A percentile compares a stretch with the other conserved stretches of the same genome.
Conservation (phyloP, 2,888 invertebrate species). For the Hipparchia semele region DNA sequence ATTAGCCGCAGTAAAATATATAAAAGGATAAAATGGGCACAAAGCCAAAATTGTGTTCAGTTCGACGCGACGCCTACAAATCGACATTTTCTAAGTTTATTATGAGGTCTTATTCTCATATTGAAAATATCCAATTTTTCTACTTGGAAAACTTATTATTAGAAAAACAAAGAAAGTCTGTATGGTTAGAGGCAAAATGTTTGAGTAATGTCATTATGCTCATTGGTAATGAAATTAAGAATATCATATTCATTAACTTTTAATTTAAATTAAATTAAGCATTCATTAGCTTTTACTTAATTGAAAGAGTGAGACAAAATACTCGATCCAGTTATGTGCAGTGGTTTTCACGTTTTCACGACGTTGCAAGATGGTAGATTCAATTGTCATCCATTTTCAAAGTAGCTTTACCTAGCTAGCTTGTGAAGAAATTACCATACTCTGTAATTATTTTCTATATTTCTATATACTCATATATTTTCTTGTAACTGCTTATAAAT, state of each 20-base stretch:
- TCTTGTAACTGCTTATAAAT: too few relatives aligned
- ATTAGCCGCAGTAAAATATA: slow-evolving; percentile 22
- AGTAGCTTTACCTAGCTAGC: too few relatives aligned
- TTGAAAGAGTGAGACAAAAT: too few relatives aligned
- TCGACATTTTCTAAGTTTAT: slow-evolving; percentile 1
- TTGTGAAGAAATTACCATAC: neutral
- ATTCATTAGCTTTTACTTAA: too few relatives aligned
- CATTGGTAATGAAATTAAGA: neutral
- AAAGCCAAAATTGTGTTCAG: slow-evolving; percentile 28
- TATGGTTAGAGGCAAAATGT: too few relatives aligned
- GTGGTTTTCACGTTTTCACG: too few relatives aligned
- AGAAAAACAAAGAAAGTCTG: slow-evolving; percentile 1
- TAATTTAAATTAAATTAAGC: neutral
- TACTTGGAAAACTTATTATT: slow-evolving; percentile 10
- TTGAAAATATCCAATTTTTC: neutral
- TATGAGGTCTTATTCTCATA: neutral
- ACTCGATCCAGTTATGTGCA: too few relatives aligned
- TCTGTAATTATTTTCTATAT: too few relatives aligned
- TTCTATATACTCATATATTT: too few relatives aligned
- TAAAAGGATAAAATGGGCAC: slow-evolving; percentile 29
- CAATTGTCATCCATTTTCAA: too few relatives aligned
- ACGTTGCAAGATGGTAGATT: neutral
- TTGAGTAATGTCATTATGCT: neutral
- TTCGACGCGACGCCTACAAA: slow-evolving; percentile 7
- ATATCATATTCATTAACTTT: too few relatives aligned